Evolutionary conservation across 2,113 vertebrate species (phyloP).

Genomic region (Corvus hawaiiensis): DNA sequence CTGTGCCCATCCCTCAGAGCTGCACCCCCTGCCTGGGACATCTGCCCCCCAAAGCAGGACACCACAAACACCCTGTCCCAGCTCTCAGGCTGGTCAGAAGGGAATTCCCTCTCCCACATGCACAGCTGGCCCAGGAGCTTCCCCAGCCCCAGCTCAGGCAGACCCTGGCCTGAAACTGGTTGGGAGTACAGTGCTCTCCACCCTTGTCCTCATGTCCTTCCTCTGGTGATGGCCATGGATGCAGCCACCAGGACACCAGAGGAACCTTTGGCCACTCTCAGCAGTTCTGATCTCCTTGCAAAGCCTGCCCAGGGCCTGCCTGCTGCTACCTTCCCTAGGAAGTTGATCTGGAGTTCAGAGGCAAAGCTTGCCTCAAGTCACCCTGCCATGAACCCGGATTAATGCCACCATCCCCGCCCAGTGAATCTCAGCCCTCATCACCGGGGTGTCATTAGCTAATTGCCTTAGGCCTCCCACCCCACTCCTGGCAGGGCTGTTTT

Average conservation of each 20-base stretch:
- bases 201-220: neutral
- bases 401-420: neutral
- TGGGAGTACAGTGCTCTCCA: neutral
- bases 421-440: neutral
- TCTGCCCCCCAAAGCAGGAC: neutral
- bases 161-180: neutral
- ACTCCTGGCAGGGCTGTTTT: neutral
- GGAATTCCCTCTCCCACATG: fast-evolving
- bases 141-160: neutral
- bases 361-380: neutral
- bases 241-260: neutral
- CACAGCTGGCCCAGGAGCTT: neutral
- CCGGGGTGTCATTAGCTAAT: neutral
- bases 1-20: neutral
- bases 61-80: neutral
- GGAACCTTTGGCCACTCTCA: neutral
- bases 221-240: neutral
- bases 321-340: neutral
- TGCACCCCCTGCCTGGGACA: neutral
- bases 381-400: neutral
- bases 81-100: neutral
- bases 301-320: neutral
- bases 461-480: neutral
- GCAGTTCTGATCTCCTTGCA: neutral
- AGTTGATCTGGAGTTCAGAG: neutral